Evolutionary conservation across 2,888 invertebrate species (phyloP).

Genomic region (Diadegma fenestrale): DNA sequence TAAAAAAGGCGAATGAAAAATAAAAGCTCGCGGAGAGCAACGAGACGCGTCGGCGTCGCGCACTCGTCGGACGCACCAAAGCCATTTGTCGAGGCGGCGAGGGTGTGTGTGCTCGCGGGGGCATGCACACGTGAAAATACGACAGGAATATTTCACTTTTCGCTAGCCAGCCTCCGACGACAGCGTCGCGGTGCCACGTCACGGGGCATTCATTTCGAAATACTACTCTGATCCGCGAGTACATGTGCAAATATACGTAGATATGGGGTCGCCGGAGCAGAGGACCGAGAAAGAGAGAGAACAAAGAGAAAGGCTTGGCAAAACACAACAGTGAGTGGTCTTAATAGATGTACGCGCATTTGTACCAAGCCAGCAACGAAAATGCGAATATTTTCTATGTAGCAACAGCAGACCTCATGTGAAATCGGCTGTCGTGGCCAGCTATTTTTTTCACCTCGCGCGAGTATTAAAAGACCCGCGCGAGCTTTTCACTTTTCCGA

Average conservation of each 20-base stretch:
- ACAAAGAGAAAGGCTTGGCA: slow-evolving; percentile 49
- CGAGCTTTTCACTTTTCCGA: slow-evolving; percentile 16
- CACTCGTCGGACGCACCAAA: slow-evolving; percentile 83
- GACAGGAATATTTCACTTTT: slow-evolving; percentile 84
- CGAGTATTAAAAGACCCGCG: neutral
- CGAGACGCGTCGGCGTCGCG: slow-evolving; percentile 72
- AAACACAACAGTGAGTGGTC: slow-evolving; percentile 77
- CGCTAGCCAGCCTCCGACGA: slow-evolving; percentile 82
- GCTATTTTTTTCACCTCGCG: slow-evolving; percentile 19
- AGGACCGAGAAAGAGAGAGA: slow-evolving; percentile 10
- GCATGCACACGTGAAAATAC: slow-evolving; percentile 83
- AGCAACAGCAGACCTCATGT: slow-evolving; percentile 39
- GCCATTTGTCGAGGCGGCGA: slow-evolving; percentile 79
- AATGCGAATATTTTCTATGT: slow-evolving; percentile 63
- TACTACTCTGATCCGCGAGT: slow-evolving; percentile 74
- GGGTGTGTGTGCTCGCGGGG: slow-evolving; percentile 38
- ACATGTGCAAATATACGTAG: slow-evolving; percentile 5
- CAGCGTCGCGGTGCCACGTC: slow-evolving; percentile 84
- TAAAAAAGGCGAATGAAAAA: slow-evolving; percentile 50
- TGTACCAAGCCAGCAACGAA: slow-evolving; percentile 76
- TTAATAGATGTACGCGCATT: slow-evolving; percentile 84
- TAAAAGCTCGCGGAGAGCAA: slow-evolving; percentile 50
- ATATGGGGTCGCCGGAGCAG: slow-evolving; percentile 6
- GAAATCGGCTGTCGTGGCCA: slow-evolving; percentile 48
- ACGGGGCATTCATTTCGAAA: slow-evolving; percentile 83